These are phyloP conservation scores for Chauna torquata DNA, from an alignment of 2,113 vertebrate species.

Conservation along the genomic window DNA sequence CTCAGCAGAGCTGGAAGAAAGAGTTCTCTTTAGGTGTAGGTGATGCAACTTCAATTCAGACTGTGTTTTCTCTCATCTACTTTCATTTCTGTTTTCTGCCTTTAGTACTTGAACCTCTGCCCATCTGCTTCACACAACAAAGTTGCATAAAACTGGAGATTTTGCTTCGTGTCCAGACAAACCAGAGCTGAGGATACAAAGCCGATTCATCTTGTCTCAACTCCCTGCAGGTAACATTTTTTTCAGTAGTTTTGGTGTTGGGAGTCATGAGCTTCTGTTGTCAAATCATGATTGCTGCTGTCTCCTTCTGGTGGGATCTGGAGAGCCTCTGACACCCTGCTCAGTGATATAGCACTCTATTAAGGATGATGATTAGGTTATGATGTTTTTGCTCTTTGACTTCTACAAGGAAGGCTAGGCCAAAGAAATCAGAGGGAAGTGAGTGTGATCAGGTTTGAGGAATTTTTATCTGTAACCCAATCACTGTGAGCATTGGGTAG, in stretches of 20 bases:
- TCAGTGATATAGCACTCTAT: not conserved
- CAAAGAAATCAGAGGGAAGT: not conserved
- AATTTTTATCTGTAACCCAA: not conserved
- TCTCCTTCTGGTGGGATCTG: not conserved
- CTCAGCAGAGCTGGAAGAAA: not conserved
- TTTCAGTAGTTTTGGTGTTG: not conserved
- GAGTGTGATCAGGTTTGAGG: not conserved
- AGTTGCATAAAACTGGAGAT: not conserved
- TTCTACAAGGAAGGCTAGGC: not conserved
- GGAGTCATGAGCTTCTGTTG: not conserved
- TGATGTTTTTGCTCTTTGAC: not conserved
- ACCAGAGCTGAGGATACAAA: accelerated
- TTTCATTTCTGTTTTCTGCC: not conserved
- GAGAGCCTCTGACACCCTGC: not conserved
- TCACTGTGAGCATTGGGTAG: not conserved
- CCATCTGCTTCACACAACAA: not conserved
- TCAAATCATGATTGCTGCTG: not conserved
- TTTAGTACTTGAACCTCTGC: not conserved
- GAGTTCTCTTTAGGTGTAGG: not conserved
- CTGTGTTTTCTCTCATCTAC: not conserved
- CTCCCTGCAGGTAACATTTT: not conserved
- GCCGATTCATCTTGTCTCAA: not conserved
- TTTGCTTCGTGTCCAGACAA: not conserved
- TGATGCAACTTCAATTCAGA: not conserved
- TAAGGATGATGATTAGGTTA: too few species aligned